Evolutionary conservation across 1,140 invertebrate species (phyloP).

Genomic region (Helicoverpa armigera): DNA sequence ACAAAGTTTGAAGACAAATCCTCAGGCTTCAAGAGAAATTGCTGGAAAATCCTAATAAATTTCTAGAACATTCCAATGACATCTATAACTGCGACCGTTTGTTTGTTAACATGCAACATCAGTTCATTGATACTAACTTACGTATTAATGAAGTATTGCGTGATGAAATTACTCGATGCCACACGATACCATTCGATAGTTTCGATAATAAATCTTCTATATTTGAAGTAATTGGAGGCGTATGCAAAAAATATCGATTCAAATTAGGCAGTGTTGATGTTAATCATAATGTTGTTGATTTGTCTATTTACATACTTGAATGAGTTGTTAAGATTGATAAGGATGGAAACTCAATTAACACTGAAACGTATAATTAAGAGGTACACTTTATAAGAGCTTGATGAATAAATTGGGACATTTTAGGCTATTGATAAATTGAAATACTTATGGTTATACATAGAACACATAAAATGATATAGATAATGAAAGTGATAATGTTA

Average conservation of each 20-base stretch:
- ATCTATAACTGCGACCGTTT: neutral
- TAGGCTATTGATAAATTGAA: too few species aligned
- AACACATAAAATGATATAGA: too few species aligned
- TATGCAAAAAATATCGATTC: neutral
- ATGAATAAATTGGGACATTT: too few species aligned
- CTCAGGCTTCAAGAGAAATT: too few species aligned
- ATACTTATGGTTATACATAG: too few species aligned
- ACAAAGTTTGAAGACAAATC: too few species aligned
- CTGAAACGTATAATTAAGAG: too few species aligned
- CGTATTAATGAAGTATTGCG: conserved; percentile 16
- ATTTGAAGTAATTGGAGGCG: neutral
- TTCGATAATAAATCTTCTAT: conserved; percentile 6
- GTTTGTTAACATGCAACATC: conserved; percentile 4
- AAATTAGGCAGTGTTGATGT: neutral
- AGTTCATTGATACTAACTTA: conserved; percentile 31
- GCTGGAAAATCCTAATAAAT: neutral
- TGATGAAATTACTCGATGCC: neutral
- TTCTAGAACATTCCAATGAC: conserved; percentile 5
- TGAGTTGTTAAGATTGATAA: too few species aligned
- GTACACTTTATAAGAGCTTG: too few species aligned
- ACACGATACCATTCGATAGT: conserved; percentile 12
- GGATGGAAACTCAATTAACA: too few species aligned
- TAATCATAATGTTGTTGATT: neutral
- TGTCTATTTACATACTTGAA: neutral
- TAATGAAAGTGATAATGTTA: too few species aligned